Percentiles rank a stretch among this genome's conserved stretches.
Evolutionary conservation across 2,113 vertebrate species (phyloP).

Genomic region (Catharus bicknelli): DNA sequence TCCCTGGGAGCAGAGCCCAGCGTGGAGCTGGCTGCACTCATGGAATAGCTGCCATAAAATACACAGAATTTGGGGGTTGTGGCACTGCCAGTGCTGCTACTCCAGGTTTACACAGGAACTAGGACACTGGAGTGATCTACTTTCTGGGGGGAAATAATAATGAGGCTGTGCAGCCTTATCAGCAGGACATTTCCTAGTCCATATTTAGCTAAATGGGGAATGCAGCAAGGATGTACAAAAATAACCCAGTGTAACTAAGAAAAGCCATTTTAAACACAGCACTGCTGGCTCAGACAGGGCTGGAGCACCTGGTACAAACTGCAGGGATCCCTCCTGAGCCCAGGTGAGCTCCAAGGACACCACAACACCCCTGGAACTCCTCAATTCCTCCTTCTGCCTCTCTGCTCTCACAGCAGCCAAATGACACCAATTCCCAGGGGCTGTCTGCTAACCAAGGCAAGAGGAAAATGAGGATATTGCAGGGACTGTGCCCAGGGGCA

Average conservation of each 20-base stretch:
- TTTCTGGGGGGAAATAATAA: not conserved
- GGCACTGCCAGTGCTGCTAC: accelerated
- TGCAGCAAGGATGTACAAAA: not conserved
- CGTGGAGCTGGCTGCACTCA: accelerated
- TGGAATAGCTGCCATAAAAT: not conserved
- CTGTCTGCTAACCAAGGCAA: accelerated
- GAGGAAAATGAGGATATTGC: not conserved
- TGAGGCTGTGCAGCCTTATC: not conserved
- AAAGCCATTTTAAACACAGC: not conserved
- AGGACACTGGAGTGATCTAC: not conserved
- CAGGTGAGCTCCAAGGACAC: not conserved
- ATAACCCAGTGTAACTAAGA: not conserved
- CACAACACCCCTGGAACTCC: accelerated
- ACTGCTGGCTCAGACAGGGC: accelerated
- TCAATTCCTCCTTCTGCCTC: not conserved
- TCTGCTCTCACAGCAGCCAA: not conserved
- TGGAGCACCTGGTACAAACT: not conserved
- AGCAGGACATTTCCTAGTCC: not conserved
- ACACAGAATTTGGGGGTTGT: accelerated
- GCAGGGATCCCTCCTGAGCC: not conserved
- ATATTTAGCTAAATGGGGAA: not conserved
- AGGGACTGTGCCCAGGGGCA: not conserved
- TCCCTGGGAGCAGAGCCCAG: not conserved
- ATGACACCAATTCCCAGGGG: accelerated
- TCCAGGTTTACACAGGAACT: not conserved